These are phyloP conservation scores for Gila orcuttii DNA, from an alignment of 2,113 vertebrate species.

Conservation along the genomic window DNA sequence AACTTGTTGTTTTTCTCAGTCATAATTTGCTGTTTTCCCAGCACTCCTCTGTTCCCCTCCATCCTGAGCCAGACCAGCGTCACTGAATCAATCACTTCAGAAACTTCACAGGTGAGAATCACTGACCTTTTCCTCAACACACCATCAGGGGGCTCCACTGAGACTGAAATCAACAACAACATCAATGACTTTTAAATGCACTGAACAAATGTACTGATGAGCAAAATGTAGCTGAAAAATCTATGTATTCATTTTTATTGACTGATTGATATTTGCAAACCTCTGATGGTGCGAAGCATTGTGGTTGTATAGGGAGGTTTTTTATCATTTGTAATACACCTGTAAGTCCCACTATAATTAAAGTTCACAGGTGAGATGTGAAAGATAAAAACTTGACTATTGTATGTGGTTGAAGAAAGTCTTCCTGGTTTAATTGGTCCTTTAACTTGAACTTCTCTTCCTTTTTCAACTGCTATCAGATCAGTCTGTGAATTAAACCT, in stretches of 20 bases:
- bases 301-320: neutral
- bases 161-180: conserved; percentile 37
- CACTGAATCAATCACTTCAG: conserved; percentile 12
- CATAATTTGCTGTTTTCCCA: conserved; percentile 42
- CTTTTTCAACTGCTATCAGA: conserved; percentile 8
- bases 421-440: neutral
- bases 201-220: neutral
- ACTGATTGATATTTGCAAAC: neutral
- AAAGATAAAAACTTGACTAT: conserved; percentile 2
- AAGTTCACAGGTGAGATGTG: conserved; percentile 42
- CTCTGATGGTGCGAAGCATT: conserved; percentile 37
- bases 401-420: neutral
- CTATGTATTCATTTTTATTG: neutral
- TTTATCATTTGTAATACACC: neutral
- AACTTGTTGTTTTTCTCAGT: neutral
- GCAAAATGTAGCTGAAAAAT: neutral
- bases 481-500: neutral
- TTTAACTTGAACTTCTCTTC: neutral
- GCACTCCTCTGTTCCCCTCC: conserved; percentile 27
- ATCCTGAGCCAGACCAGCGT: conserved; percentile 55
- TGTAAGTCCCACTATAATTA: conserved; percentile 38
- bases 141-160: conserved; percentile 28
- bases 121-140: conserved; percentile 24
- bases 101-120: conserved; percentile 50
- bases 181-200: too few relatives aligned